phyloP scores from a whole-genome alignment of 2,113 vertebrate species.

The Mandrillus leucophaeus region DNA sequence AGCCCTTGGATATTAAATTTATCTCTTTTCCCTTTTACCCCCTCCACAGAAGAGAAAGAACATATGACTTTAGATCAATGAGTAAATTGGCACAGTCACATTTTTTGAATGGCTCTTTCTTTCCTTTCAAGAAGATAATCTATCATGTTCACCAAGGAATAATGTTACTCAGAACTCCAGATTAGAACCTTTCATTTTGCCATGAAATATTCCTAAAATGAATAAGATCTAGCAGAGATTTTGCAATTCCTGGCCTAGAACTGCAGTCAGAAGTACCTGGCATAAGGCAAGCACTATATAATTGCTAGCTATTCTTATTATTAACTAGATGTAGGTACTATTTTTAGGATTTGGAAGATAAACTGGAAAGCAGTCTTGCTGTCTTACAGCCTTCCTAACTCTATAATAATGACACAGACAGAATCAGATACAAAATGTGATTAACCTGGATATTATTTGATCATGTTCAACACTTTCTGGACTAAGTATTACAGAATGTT shows the following conservation, averaged over 20 bases:
- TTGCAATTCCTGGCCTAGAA: background rate
- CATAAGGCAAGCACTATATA: background rate
- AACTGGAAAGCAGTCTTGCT: background rate
- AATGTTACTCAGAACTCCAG: background rate
- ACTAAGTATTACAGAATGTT: background rate
- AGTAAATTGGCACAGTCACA: background rate
- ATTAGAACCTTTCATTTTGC: background rate
- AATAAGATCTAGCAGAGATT: background rate
- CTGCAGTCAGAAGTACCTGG: background rate
- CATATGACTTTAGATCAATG: background rate
- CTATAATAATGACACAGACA: background rate
- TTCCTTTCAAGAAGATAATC: background rate
- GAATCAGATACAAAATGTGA: background rate
- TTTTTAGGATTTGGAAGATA: background rate
- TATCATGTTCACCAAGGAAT: background rate
- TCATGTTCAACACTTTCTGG: background rate
- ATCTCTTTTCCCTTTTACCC: background rate
- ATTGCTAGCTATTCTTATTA: background rate
- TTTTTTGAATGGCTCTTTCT: background rate
- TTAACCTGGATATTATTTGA: background rate
- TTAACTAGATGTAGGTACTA: background rate
- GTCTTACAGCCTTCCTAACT: background rate
- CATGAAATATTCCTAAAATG: constrained; percentile 25
- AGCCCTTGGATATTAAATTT: background rate
- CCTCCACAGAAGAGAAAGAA: background rate